These are phyloP conservation scores for Colletes collaris DNA, from an alignment of 2,888 invertebrate genomes.

Conservation along the genomic window DNA sequence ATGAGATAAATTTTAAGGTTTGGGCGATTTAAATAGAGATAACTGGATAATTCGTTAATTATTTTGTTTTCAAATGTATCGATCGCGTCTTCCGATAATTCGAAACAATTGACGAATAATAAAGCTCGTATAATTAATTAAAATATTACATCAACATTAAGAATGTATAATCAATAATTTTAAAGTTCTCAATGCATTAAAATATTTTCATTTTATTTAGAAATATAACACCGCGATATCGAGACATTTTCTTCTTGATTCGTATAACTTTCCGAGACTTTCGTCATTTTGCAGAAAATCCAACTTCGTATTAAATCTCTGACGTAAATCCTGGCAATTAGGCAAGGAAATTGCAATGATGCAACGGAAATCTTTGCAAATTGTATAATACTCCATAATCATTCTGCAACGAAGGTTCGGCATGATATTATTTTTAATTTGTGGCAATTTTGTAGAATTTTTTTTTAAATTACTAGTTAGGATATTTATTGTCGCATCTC, in stretches of 20 bases:
- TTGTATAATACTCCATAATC: conserved; percentile 42
- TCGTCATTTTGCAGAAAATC: conserved; percentile 31
- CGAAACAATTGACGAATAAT: too few species aligned
- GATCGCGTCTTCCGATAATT: too few species aligned
- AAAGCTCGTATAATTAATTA: neutral
- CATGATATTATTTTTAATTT: neutral
- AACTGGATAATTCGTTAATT: too few species aligned
- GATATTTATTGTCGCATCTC: too few species aligned
- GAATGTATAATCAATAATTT: neutral
- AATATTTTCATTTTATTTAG: too few species aligned
- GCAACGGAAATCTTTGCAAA: conserved; percentile 44
- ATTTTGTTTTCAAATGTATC: too few species aligned
- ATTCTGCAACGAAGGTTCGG: neutral
- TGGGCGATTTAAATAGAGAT: too few species aligned
- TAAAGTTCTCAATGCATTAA: neutral
- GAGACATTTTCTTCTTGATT: conserved; percentile 3
- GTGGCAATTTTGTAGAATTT: neutral
- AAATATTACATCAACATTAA: neutral
- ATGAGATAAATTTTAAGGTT: too few species aligned
- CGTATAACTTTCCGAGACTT: conserved; percentile 44
- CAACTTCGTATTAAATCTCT: conserved; percentile 45
- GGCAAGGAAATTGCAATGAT: conserved; percentile 43
- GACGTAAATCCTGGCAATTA: conserved; percentile 42
- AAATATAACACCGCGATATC: too few species aligned
- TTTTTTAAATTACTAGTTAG: neutral